Conservation (phyloP, 2,113 vertebrate genomes). For the Campylomormyrus numenius region DNA sequence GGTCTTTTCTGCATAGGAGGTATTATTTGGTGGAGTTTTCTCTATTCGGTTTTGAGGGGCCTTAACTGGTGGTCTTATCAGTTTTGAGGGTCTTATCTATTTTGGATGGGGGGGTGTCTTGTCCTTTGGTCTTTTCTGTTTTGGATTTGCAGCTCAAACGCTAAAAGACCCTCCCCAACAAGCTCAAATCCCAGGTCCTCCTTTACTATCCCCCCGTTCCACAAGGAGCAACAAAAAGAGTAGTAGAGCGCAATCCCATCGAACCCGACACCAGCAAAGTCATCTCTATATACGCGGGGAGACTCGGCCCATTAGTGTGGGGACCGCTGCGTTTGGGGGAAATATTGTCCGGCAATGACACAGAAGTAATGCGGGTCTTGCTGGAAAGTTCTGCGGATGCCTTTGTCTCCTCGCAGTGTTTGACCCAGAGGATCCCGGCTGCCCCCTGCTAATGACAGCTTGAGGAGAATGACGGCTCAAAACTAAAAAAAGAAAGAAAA, state of each 20-base stretch:
- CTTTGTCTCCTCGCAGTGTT: not conserved
- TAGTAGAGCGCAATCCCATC: not conserved
- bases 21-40: not conserved
- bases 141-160: not conserved
- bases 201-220: not conserved
- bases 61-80: not conserved
- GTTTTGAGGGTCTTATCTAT: not conserved
- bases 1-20: not conserved
- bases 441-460: not conserved
- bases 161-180: not conserved
- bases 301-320: not conserved
- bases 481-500: not conserved
- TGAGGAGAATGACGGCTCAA: not conserved
- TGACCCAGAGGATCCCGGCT: not conserved
- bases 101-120: not conserved
- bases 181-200: not conserved
- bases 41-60: not conserved
- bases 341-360: slow-evolving; percentile 1
- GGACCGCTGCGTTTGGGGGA: not conserved
- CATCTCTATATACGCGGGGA: not conserved
- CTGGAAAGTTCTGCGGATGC: not conserved
- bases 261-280: not conserved
- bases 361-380: slow-evolving; percentile 5
- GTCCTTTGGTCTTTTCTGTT: not conserved
- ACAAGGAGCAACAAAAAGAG: not conserved